Conservation (phyloP, 2,113 vertebrate genomes). For the Nannospalax galili region DNA sequence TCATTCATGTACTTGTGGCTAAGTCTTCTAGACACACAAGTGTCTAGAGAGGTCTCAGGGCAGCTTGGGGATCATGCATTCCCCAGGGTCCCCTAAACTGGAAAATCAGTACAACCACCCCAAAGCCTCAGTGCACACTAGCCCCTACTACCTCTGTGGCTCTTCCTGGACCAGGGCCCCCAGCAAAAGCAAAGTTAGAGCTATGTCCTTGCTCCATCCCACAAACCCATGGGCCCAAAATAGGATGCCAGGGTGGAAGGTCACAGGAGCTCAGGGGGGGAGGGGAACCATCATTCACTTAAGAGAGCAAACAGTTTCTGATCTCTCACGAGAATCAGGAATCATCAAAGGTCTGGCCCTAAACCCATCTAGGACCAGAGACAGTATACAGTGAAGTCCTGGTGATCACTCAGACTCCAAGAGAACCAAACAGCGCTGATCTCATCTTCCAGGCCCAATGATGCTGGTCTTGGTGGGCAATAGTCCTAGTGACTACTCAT, state of each 20-base stretch:
- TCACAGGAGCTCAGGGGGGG: background rate
- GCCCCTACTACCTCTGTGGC: background rate
- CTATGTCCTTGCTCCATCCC: background rate
- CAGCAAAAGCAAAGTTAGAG: slow-evolving; percentile 41
- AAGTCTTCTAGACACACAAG: slow-evolving; percentile 26
- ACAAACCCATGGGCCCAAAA: background rate
- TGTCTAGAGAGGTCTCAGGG: slow-evolving; percentile 54
- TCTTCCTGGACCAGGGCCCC: background rate
- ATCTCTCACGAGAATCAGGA: background rate
- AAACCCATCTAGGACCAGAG: background rate
- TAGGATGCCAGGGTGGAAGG: background rate
- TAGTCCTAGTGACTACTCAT: background rate
- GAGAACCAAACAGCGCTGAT: background rate
- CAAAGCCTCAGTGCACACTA: background rate
- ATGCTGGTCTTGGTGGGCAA: background rate
- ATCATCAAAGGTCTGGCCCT: background rate
- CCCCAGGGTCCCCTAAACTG: slow-evolving; percentile 59
- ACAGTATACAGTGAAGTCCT: background rate
- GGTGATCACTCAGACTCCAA: background rate
- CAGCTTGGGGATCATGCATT: slow-evolving; percentile 67
- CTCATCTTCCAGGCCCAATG: background rate
- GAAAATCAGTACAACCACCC: slow-evolving; percentile 18
- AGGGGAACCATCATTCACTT: background rate
- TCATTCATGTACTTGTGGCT: slow-evolving; percentile 20
- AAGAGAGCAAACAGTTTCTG: background rate